A percentile compares a stretch with the other conserved stretches of the same genome.
Conservation (phyloP, 1,140 invertebrate genomes). For the Diuraphis noxia region DNA sequence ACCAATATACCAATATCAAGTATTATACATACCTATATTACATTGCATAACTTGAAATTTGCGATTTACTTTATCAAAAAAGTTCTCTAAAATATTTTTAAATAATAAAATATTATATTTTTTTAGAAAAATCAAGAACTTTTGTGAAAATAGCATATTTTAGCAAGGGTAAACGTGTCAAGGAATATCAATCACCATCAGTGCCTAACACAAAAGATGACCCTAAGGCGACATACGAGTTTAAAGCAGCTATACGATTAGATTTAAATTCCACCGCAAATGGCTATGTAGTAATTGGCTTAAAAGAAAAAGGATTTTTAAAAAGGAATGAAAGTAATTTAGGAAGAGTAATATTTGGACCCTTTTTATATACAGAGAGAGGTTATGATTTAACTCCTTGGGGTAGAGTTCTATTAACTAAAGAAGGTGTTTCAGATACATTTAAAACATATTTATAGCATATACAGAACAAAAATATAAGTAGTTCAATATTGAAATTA, state of each 20-base stretch:
- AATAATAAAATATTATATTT: neutral
- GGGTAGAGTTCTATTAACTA: conserved; percentile 55
- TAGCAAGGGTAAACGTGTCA: conserved; percentile 52
- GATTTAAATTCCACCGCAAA: conserved; percentile 50
- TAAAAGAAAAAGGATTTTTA: conserved; percentile 55
- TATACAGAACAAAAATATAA: conserved; percentile 17
- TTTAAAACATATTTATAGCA: conserved; percentile 54
- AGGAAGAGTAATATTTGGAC: conserved; percentile 56
- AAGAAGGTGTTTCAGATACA: conserved; percentile 55
- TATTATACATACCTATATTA: neutral
- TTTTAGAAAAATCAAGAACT: conserved; percentile 55
- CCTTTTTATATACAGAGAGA: conserved; percentile 56
- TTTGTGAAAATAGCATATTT: conserved; percentile 55
- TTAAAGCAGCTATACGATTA: conserved; percentile 46
- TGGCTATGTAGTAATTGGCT: conserved; percentile 53
- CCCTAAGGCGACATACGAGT: conserved; percentile 47
- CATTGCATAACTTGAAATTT: neutral
- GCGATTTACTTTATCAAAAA: neutral
- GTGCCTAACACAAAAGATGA: conserved; percentile 45
- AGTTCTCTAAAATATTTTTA: neutral
- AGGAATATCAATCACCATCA: conserved; percentile 55
- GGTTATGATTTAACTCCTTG: conserved; percentile 56
- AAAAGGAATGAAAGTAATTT: conserved; percentile 54
- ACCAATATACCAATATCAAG: too few species aligned
- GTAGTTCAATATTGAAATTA: neutral